These are phyloP conservation scores for Hypomecis atomaria DNA, from an alignment of 2,888 invertebrate species.

Conservation along the genomic window DNA sequence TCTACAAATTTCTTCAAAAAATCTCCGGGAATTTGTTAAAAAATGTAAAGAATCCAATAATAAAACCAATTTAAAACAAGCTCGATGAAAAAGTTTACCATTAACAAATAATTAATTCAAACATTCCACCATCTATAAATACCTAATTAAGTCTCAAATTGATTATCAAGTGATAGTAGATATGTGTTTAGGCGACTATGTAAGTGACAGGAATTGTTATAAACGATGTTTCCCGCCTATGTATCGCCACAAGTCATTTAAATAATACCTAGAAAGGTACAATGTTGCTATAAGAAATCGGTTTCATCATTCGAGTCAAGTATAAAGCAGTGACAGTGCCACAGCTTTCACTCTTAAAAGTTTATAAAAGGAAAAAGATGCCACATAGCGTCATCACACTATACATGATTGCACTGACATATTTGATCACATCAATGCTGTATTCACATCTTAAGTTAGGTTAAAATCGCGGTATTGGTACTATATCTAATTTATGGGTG, in stretches of 20 bases:
- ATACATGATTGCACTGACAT: too few relatives aligned
- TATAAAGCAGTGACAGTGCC: slow-evolving; percentile 6
- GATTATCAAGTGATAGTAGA: slow-evolving; percentile 36
- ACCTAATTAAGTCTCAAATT: slow-evolving; percentile 27
- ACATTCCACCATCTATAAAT: slow-evolving; percentile 9
- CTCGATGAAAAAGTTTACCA: slow-evolving; percentile 1
- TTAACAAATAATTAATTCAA: slow-evolving; percentile 15
- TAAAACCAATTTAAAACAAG: slow-evolving; percentile 1
- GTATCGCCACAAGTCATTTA: slow-evolving; percentile 42
- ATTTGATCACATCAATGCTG: too few relatives aligned
- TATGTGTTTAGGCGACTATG: slow-evolving; percentile 36
- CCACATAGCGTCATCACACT: too few relatives aligned
- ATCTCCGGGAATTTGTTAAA: not conserved
- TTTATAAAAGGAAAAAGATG: not conserved
- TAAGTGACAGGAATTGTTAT: slow-evolving; percentile 36
- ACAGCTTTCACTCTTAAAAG: slow-evolving; percentile 3
- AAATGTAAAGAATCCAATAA: not conserved
- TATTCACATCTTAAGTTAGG: too few relatives aligned
- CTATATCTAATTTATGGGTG: too few relatives aligned
- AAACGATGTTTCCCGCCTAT: slow-evolving; percentile 41
- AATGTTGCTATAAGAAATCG: slow-evolving; percentile 70
- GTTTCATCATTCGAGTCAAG: slow-evolving; percentile 59
- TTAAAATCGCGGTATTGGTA: too few relatives aligned
- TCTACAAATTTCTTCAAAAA: not conserved
- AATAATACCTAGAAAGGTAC: slow-evolving; percentile 56